Base-by-base conservation (phyloP, 1,140 invertebrate species). In the Ips nitidus region DNA sequence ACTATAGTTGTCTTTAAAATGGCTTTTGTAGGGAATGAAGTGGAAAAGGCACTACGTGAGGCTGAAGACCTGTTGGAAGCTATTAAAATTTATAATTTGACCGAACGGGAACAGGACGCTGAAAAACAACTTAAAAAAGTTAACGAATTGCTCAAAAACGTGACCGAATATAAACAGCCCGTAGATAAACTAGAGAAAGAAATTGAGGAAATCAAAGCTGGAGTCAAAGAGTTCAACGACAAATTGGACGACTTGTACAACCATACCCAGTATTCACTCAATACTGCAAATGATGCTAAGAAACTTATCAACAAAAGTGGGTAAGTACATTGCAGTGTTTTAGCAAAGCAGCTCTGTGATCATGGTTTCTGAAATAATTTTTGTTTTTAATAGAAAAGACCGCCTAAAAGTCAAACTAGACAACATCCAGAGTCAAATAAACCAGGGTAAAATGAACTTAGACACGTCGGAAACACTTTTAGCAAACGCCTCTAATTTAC, bases 241-340 rank as follows among this genome's bases (percentile, higher is more conserved):
- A 90, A 91, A 70, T 78, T 95, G 43, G 85, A 90, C 50, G 92
- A 95, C 75, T 82, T 96, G 60, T 81, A 85, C 52, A 86, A 89
- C 65, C 87, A 89, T 73, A 89, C 87, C 3, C 81, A 86, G 3
- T 80, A 85, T 42, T 86, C 90, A 0, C 80, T 87, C 36, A 81
- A 85, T 8, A 86, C 86, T n/a, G 85, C 87, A 0, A 79, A 80
- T 1, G 82, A 85, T 42, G 90, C 90, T 1, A 85, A 90, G 41
- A 81, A 81, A 22, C 76, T 93, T 1, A 89, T 91, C 71, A 77
- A 74, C 4, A 83, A 82, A 56, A 87, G 86, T 70, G 83, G 84
- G 82, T 78, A 77, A 72, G 77, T 62, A 50, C 5, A 3, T 50
- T 22, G 22, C 22, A 50, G 45, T 50, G 22, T 22, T 45, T 45